phyloP scores from a whole-genome alignment of 2,888 invertebrate genomes.

The Scotopteryx bipunctaria region DNA sequence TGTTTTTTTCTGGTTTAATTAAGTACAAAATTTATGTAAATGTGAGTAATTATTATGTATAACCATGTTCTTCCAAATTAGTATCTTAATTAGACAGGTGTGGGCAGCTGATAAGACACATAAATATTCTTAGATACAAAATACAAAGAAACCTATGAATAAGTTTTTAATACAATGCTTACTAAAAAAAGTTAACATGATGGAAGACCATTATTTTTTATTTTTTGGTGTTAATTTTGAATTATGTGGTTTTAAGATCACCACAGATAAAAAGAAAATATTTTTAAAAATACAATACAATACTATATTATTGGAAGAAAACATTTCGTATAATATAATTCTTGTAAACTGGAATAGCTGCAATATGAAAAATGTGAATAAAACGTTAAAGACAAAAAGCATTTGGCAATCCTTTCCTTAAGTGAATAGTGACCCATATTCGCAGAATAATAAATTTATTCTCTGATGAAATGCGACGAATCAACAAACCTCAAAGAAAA shows the following conservation, averaged over 20 bases:
- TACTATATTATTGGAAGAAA: no score
- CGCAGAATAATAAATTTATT: background rate
- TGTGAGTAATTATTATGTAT: slow-evolving; percentile 17
- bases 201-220: background rate
- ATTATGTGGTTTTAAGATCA: no score
- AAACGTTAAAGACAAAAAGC: background rate
- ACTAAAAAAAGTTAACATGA: slow-evolving; percentile 1
- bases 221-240: no score
- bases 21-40: slow-evolving; percentile 10
- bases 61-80: slow-evolving; percentile 13
- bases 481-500: slow-evolving; percentile 27
- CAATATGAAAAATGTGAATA: background rate
- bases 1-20: background rate
- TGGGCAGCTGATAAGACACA: slow-evolving; percentile 17
- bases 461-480: slow-evolving; percentile 4
- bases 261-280: no score
- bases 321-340: background rate
- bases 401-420: no score
- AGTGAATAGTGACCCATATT: background rate
- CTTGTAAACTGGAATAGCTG: no score
- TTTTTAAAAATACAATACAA: no score
- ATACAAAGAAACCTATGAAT: background rate
- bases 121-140: slow-evolving; percentile 13
- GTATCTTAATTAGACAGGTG: slow-evolving; percentile 26
- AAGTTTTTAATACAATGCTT: background rate